These are phyloP conservation scores for Mythimna albipuncta DNA, from an alignment of 2,888 invertebrate genomes.

Conservation along the genomic window DNA sequence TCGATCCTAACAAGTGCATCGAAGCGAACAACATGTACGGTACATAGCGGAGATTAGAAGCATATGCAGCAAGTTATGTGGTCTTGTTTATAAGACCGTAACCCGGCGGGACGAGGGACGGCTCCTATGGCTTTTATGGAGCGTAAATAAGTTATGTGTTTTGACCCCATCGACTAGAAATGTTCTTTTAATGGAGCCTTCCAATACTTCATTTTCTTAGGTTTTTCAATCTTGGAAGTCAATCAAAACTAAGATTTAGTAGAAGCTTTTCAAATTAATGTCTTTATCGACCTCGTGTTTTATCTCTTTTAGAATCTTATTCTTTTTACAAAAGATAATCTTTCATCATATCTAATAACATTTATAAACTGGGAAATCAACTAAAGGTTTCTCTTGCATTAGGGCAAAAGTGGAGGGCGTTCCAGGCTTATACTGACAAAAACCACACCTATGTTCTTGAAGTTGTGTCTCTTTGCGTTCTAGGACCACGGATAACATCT, in stretches of 20 bases:
- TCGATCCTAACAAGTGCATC: conserved; percentile 47
- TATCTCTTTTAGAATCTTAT: not conserved
- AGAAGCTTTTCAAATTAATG: not conserved
- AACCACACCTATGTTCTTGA: too few relatives aligned
- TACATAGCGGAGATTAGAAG: conserved; percentile 42
- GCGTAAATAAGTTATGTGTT: conserved; percentile 52
- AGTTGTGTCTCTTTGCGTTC: too few relatives aligned
- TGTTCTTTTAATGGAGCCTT: conserved; percentile 11
- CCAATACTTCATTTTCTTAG: not conserved
- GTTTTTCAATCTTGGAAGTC: not conserved
- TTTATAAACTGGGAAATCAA: too few relatives aligned
- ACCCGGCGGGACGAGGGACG: conserved; percentile 18
- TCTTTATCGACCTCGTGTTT: not conserved
- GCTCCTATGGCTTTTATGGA: conserved; percentile 46
- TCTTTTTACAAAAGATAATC: not conserved
- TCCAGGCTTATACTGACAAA: too few relatives aligned
- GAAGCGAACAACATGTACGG: conserved; percentile 15
- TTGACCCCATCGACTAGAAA: conserved; percentile 25
- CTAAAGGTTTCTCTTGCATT: too few relatives aligned
- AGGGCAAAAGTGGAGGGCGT: too few relatives aligned
- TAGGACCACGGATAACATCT: too few relatives aligned
- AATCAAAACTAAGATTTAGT: not conserved
- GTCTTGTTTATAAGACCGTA: conserved; percentile 55
- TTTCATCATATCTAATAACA: not conserved
- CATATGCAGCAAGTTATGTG: conserved; percentile 45